Percentiles rank a stretch among this genome's conserved stretches.
phyloP scores from a whole-genome alignment of 2,888 invertebrate genomes.

The Busseola fusca region DNA sequence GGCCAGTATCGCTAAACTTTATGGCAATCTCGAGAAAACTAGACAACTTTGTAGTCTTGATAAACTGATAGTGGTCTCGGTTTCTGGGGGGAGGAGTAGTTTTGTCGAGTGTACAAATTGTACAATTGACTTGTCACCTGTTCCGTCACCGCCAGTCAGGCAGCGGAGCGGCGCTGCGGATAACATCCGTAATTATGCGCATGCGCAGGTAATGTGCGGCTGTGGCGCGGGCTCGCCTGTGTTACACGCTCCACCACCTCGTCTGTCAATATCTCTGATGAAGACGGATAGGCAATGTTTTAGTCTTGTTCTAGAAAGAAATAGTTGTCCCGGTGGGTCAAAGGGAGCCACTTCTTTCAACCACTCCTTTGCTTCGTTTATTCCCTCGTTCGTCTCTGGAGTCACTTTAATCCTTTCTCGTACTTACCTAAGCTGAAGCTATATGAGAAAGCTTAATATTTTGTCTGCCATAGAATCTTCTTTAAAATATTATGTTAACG shows the following conservation, averaged over 20 bases:
- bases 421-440: not conserved
- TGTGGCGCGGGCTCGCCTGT: slow-evolving; percentile 17
- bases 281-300: slow-evolving; percentile 1
- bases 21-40: too few relatives aligned
- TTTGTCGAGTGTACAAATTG: slow-evolving; percentile 5
- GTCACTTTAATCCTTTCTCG: not conserved
- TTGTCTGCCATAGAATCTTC: too few relatives aligned
- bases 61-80: not conserved
- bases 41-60: too few relatives aligned
- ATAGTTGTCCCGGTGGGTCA: not conserved
- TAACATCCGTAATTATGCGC: slow-evolving; percentile 40
- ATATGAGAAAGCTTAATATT: too few relatives aligned
- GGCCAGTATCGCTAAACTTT: too few relatives aligned
- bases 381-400: not conserved
- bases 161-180: slow-evolving; percentile 27
- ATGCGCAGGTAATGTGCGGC: slow-evolving; percentile 16
- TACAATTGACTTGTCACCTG: slow-evolving; percentile 38
- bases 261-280: slow-evolving; percentile 2
- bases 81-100: not conserved
- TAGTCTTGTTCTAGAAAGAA: not conserved
- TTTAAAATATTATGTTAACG: not conserved
- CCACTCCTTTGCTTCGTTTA: not conserved
- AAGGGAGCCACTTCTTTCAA: not conserved
- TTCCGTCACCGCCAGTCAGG: slow-evolving; percentile 3
- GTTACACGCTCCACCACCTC: slow-evolving; percentile 55